Evolutionary conservation across 2,888 invertebrate species (phyloP).

Genomic region (Nomada flava): DNA sequence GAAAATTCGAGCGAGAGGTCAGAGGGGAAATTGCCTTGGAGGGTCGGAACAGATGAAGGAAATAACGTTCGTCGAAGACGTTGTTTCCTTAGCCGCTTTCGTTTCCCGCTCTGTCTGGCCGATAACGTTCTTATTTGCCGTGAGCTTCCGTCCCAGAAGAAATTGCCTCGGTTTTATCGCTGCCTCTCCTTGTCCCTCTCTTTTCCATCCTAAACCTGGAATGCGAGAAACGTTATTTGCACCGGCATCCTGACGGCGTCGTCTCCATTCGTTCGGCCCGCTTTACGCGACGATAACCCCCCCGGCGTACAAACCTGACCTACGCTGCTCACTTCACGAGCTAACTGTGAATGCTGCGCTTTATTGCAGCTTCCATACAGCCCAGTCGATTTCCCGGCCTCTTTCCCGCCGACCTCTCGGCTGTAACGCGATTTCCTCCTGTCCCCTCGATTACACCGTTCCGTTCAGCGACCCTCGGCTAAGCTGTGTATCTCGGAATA

Average conservation of each 20-base stretch:
- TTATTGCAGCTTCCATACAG: no score
- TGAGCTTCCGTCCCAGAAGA: conserved; percentile 43
- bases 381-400: no score
- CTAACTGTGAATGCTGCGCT: conserved; percentile 10
- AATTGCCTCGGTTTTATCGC: conserved; percentile 53
- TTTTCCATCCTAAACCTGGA: not conserved
- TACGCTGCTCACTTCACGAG: not conserved
- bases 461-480: no score
- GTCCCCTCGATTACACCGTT: no score
- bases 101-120: not conserved
- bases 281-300: conserved; percentile 25
- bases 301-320: conserved; percentile 10
- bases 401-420: no score
- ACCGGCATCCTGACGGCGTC: conserved; percentile 8
- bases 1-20: not conserved
- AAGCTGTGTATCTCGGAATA: no score
- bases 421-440: no score
- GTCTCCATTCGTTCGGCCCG: conserved; percentile 24
- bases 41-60: conserved; percentile 18
- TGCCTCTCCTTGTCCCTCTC: not conserved
- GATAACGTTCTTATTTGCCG: conserved; percentile 49
- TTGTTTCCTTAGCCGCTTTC: conserved; percentile 10
- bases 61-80: conserved; percentile 12
- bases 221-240: conserved; percentile 51
- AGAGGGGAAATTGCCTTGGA: conserved; percentile 4